Evolutionary conservation across 2,888 invertebrate species (phyloP), one percentile per base, ranked within the genome.

Genomic region (Microctonus aethiopoides): DNA sequence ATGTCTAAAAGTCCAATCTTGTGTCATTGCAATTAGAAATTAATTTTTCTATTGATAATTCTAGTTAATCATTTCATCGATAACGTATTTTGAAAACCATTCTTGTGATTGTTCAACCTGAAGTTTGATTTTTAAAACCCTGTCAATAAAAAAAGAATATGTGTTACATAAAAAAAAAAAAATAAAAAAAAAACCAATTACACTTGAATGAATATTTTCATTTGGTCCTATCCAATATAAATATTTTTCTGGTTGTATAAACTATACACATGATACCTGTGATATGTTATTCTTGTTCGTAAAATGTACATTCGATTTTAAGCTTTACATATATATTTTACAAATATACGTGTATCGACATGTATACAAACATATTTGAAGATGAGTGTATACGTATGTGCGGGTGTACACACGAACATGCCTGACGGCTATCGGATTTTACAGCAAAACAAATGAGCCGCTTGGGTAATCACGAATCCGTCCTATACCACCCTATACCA

Each of bases 371-470:
- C 41, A 39, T 24, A n/a, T 22, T 24, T 54, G 26, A 24, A 13
- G 2, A 54, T 26, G 13, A 41, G 10, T 22, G 22, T 22, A 22
- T 3, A 11, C 11, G 51, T 22, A 11, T 22, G 20, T 13, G 54
- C 24, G 26, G 24, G 11, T 54, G 26, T 54, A 13, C 10, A 26
- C 11, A n/a, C 2, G 26, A 20, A 20, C 60, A 71, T 65, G 76
- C 64, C 72, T 75, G 76, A 74, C 76, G 74, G 75, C 73, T 79
- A 79, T 81, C 76, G 77, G 77, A 80, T 81, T 82, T 81, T 76
- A 78, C 75, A 74, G 75, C 63, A 73, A 81, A 80, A 81, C 80
- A 80, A 81, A 80, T 82, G 81, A 80, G 77, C 74, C 75, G 72
- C 72, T 67, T 72, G 73, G 76, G 75, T 80, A 79, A 79, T 80